Conservation (phyloP, 2,113 vertebrate species). For the Marmota flaviventris region DNA sequence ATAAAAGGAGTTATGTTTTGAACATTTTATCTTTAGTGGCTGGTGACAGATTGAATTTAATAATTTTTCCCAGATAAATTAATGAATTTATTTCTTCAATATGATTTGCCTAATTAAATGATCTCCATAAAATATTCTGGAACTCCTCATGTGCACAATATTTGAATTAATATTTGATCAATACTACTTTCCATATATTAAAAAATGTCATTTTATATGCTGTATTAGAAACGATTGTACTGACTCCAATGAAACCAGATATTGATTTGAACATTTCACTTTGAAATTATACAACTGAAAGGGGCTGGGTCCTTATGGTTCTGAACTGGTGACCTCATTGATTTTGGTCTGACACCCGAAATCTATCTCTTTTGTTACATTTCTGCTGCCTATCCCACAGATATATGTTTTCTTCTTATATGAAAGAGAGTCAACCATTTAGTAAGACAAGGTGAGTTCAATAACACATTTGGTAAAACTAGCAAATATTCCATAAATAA, state of each 20-base stretch:
- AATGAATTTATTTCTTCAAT: neutral
- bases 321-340: constrained; percentile 58
- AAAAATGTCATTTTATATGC: neutral
- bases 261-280: constrained; percentile 65
- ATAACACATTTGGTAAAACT: neutral
- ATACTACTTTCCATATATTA: neutral
- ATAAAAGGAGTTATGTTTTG: neutral
- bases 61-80: neutral
- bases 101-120: neutral
- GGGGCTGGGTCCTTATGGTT: neutral
- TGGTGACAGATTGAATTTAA: neutral
- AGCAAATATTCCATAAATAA: neutral
- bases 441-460: constrained; percentile 31
- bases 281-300: constrained; percentile 65
- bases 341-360: constrained; percentile 67
- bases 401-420: neutral
- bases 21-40: neutral
- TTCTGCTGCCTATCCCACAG: neutral
- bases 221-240: neutral
- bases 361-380: constrained; percentile 50
- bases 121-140: neutral
- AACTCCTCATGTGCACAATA: neutral
- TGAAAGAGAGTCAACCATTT: neutral
- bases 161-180: constrained; percentile 24
- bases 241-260: constrained; percentile 3